Percentiles rank a stretch among this genome's conserved stretches.
These are phyloP conservation scores for Umimayanthus kanabou DNA, from an alignment of 92 coral and sea anemone genomes.

Conservation along the genomic window DNA sequence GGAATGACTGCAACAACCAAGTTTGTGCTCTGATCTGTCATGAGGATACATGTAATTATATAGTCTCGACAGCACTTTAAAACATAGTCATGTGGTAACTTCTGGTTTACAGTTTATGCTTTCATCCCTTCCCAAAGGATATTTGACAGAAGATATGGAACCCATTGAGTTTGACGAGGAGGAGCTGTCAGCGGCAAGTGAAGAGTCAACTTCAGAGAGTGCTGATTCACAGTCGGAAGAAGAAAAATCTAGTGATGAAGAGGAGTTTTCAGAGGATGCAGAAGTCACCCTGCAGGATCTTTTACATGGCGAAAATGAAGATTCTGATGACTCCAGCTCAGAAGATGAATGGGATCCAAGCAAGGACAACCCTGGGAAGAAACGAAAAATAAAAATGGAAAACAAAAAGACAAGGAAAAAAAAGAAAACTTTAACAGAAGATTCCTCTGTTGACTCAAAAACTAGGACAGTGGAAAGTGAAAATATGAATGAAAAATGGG, in stretches of 20 bases:
- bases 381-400: slow-evolving; percentile 56
- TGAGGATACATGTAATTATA: no score
- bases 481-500: background rate
- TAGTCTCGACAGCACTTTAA: no score
- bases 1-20: no score
- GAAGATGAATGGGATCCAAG: slow-evolving; percentile 95
- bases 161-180: slow-evolving; percentile 82
- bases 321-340: slow-evolving; percentile 60
- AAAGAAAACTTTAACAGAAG: background rate
- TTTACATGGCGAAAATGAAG: slow-evolving; percentile 60
- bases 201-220: slow-evolving; percentile 66
- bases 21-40: no score
- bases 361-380: slow-evolving; percentile 72
- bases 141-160: slow-evolving; percentile 90
- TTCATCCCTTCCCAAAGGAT: slow-evolving; percentile 56
- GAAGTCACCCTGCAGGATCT: slow-evolving; percentile 63
- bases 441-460: background rate
- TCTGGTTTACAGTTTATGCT: background rate
- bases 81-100: no score
- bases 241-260: slow-evolving; percentile 55
- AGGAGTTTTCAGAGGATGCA: slow-evolving; percentile 57
- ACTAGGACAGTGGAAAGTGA: background rate
- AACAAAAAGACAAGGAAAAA: slow-evolving; percentile 49
- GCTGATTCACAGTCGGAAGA: slow-evolving; percentile 47
- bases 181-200: slow-evolving; percentile 65